Base-by-base conservation (phyloP, 23 tunicate genomes). In the Halocynthia aurantium region DNA sequence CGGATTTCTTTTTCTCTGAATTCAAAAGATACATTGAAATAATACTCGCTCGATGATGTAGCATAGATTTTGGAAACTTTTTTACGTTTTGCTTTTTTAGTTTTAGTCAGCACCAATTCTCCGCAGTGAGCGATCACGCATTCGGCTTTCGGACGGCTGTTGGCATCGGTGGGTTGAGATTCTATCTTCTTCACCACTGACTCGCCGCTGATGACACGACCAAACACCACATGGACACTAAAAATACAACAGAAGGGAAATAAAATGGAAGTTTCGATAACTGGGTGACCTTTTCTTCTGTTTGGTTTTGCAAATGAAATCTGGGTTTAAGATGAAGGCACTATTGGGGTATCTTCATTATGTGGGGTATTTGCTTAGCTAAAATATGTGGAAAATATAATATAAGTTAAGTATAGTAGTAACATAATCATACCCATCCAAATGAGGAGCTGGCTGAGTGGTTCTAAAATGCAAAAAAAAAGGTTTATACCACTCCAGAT, bases 101-200 rank as follows among this genome's bases (percentile, higher is more conserved):
- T 73, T 57, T 83, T 87, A 11, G 87, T 82, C 31, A 81, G 78
- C 52, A 89, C 91, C 55, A 94, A 84, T 62, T 94, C 99, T 8
- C 99, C 99, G 84, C 99, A 94, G 75, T 94, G 90, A 55, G 78
- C 87, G 52, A 94, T 82, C 51, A 65, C 85, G 64, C 99, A 94
- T n/a, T 88, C 87, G 49, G 77, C 78, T 8, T 89, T 69, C 8
- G 99, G 99, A 50, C 81, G 70, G 60, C 83, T 88, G 78, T 88
- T 94, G 51, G 87, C 72, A 73, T 94, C 95, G 55, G 95, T 88
- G 15, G 86, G 82, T 62, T 94, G 95, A 51, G 80, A 56, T 54
- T 94, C 99, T 22, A 94, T 72, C 69, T 82, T 76, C 61, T 94
- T 94, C 6, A 94, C 90, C 20, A 94, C 84, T 0, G 66, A 77